Percentiles rank a stretch among this genome's conserved stretches.
phyloP scores from a whole-genome alignment of 2,797 vertebrate genomes.

The Lithobates sylvaticus region DNA sequence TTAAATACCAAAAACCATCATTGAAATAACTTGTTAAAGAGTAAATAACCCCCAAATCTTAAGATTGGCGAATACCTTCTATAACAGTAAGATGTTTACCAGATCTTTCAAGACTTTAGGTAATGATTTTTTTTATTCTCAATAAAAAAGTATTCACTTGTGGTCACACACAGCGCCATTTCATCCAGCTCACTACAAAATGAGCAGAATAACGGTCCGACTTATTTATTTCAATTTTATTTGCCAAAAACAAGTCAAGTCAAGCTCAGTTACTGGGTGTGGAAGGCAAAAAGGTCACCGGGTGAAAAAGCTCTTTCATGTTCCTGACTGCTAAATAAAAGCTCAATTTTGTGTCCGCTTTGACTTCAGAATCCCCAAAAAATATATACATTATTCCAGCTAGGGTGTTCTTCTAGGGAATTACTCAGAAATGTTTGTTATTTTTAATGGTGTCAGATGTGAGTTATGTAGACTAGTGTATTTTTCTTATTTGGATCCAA shows the following conservation, averaged over 20 bases:
- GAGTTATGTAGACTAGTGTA: conserved; percentile 25
- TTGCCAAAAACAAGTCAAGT: background rate
- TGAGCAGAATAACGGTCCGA: background rate
- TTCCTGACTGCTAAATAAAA: conserved; percentile 10
- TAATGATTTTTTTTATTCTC: too few relatives aligned
- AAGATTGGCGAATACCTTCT: too few relatives aligned
- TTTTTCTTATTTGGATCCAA: conserved; percentile 44
- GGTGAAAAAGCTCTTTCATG: background rate
- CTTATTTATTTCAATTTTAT: background rate
- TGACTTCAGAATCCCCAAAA: background rate
- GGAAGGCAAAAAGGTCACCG: background rate
- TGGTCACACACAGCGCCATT: background rate
- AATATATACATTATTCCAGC: conserved; percentile 13
- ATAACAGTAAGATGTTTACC: too few relatives aligned
- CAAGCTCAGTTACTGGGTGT: background rate
- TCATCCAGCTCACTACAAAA: background rate
- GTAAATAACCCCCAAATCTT: too few relatives aligned
- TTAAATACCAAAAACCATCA: too few relatives aligned
- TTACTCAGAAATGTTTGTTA: conserved; percentile 35
- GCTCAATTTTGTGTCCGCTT: background rate
- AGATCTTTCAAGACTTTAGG: too few relatives aligned
- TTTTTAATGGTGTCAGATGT: conserved; percentile 36
- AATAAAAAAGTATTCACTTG: background rate
- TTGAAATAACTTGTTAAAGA: too few relatives aligned
- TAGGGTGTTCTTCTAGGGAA: background rate